Evolutionary conservation across 2,113 vertebrate genomes (phyloP).

Genomic region (Thermophis baileyi): DNA sequence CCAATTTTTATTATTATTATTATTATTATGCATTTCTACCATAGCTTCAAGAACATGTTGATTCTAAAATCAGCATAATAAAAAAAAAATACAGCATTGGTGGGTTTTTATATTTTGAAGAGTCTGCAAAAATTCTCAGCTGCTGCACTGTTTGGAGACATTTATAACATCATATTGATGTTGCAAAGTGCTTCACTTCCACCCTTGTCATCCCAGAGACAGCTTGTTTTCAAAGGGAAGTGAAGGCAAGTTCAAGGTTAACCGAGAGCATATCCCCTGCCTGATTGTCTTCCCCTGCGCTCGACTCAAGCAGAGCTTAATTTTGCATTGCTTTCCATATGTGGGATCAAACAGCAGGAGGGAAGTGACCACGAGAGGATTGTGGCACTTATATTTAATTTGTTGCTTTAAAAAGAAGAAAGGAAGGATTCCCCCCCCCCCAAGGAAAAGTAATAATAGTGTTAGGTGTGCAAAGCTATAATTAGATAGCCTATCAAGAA

Average conservation of each 20-base stretch:
- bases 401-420: background rate
- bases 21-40: background rate
- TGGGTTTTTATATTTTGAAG: constrained; percentile 58
- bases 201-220: constrained; percentile 62
- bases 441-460: background rate
- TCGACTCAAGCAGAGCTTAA: constrained; percentile 53
- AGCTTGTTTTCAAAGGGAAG: constrained; percentile 62
- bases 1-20: background rate
- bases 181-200: constrained; percentile 60
- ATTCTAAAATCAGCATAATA: constrained; percentile 9
- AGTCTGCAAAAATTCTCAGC: constrained; percentile 54
- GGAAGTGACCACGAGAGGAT: constrained; percentile 48
- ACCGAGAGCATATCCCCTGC: constrained; percentile 49
- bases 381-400: constrained; percentile 37
- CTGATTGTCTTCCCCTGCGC: constrained; percentile 57
- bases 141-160: constrained; percentile 52
- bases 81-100: constrained; percentile 37
- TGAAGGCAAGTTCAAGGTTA: constrained; percentile 66
- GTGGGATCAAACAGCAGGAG: constrained; percentile 53
- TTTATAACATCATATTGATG: constrained; percentile 65
- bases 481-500: constrained; percentile 6
- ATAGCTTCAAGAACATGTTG: background rate
- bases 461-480: constrained; percentile 1
- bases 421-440: background rate
- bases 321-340: constrained; percentile 36